Conservation (phyloP, 2,797 vertebrate species). For the Alectoris magna region DNA sequence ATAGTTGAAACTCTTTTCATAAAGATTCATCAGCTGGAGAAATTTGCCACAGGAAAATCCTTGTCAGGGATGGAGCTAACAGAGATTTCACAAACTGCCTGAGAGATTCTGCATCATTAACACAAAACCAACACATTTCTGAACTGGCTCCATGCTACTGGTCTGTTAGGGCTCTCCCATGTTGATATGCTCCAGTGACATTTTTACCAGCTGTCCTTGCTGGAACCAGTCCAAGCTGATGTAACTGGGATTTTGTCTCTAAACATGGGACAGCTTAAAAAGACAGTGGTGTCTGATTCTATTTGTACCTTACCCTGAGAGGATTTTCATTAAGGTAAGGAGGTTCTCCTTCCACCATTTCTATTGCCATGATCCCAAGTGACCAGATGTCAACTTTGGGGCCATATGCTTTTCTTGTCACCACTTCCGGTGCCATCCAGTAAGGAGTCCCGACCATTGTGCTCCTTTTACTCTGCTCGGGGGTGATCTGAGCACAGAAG, state of each 20-base stretch:
- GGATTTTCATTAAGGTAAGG: slow-evolving; percentile 94
- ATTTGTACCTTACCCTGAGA: slow-evolving; percentile 86
- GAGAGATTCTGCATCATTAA: background rate
- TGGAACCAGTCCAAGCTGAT: background rate
- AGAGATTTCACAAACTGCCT: background rate
- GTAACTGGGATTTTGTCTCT: background rate
- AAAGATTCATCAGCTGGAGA: background rate
- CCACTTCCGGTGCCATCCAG: slow-evolving; percentile 94
- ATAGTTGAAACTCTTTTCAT: background rate
- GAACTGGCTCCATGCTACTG: background rate
- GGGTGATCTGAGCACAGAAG: slow-evolving; percentile 93
- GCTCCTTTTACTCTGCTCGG: slow-evolving; percentile 92
- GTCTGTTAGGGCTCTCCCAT: background rate
- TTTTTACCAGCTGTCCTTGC: background rate
- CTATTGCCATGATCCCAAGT: slow-evolving; percentile 92
- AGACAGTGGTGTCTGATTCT: background rate
- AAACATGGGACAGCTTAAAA: background rate
- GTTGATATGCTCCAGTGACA: background rate
- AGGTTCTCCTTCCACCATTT: slow-evolving; percentile 94
- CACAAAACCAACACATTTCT: background rate
- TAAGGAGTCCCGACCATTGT: slow-evolving; percentile 93
- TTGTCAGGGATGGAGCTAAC: background rate
- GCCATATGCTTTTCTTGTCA: slow-evolving; percentile 91
- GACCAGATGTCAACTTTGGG: slow-evolving; percentile 94
- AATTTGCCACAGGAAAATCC: background rate